A percentile compares a stretch with the other conserved stretches of the same genome.
These are phyloP conservation scores for Apogon hyalosoma DNA, from an alignment of 2,797 vertebrate species.

Conservation along the genomic window DNA sequence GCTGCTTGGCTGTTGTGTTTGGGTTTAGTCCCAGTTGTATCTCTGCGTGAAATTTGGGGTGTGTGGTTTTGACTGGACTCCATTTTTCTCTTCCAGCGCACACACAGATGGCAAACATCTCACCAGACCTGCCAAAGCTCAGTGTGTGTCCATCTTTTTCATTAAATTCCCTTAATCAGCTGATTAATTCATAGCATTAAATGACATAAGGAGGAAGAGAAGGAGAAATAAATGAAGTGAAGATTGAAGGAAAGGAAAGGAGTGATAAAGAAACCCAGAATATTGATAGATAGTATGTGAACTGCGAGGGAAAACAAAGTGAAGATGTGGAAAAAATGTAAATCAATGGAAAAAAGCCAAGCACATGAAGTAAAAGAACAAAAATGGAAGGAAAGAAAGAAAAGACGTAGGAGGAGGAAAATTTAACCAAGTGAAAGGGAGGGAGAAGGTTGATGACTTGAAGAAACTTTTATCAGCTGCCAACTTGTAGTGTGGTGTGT, in stretches of 20 bases:
- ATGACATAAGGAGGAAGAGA: background rate
- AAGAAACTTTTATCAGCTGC: slow-evolving; percentile 72
- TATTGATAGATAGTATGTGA: slow-evolving; percentile 2
- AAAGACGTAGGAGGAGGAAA: background rate
- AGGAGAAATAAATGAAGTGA: background rate
- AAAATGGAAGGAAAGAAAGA: background rate
- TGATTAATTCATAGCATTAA: slow-evolving; percentile 37
- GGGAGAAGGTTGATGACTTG: slow-evolving; percentile 52
- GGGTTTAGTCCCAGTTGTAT: slow-evolving; percentile 55
- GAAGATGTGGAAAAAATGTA: slow-evolving; percentile 5
- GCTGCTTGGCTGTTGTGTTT: slow-evolving; percentile 46
- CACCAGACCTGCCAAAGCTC: slow-evolving; percentile 45
- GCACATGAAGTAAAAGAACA: background rate
- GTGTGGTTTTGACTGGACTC: slow-evolving; percentile 30
- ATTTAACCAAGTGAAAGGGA: slow-evolving; percentile 1
- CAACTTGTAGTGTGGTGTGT: slow-evolving; percentile 58
- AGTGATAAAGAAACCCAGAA: background rate
- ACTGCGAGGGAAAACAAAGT: background rate
- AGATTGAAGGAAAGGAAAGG: background rate
- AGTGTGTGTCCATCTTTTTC: slow-evolving; percentile 51
- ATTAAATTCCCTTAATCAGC: slow-evolving; percentile 36
- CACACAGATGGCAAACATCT: slow-evolving; percentile 44
- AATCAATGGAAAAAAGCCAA: background rate
- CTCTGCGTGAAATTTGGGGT: slow-evolving; percentile 53
- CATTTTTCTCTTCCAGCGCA: slow-evolving; percentile 6